Evolutionary conservation across 2,888 invertebrate genomes (phyloP).

Genomic region (Phyllotreta striolata): DNA sequence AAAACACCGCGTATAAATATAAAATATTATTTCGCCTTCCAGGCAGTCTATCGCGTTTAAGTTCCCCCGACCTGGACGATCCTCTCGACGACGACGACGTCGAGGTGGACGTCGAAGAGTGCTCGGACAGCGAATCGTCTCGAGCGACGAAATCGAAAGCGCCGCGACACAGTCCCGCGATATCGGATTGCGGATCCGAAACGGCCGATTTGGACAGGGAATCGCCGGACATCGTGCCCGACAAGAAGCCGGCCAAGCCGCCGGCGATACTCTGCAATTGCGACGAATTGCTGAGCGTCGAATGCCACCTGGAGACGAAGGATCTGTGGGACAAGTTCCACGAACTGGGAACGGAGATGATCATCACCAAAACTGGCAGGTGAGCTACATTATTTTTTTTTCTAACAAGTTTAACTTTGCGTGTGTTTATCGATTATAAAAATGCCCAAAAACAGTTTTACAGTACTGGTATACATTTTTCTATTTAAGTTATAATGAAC

Average conservation of each 20-base stretch:
- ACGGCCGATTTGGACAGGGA: conserved; percentile 57
- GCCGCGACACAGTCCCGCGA: conserved; percentile 53
- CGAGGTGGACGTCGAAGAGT: conserved; percentile 69
- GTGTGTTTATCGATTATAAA: no score
- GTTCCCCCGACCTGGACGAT: conserved; percentile 61
- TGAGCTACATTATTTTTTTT: conserved; percentile 57
- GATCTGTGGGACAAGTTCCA: conserved; percentile 85
- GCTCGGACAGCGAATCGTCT: conserved; percentile 65
- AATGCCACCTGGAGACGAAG: conserved; percentile 81
- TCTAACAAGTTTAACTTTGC: conserved; percentile 38
- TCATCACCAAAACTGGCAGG: conserved; percentile 86
- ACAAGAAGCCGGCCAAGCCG: conserved; percentile 54
- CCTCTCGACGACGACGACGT: conserved; percentile 64
- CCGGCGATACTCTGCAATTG: conserved; percentile 69
- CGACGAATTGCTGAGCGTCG: conserved; percentile 69
- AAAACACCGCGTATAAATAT: not conserved
- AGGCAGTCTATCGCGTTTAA: conserved; percentile 53
- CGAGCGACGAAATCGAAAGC: conserved; percentile 49
- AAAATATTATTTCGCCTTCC: conserved; percentile 16
- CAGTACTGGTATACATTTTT: no score
- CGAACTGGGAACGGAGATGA: conserved; percentile 83
- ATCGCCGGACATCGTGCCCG: conserved; percentile 56
- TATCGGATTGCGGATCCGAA: conserved; percentile 60
- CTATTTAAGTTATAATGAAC: no score
- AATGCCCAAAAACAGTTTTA: no score